Evolutionary conservation across 2,888 invertebrate genomes (phyloP), one percentile per base, ranked within the genome.

Genomic region (Dynastes grantii): DNA sequence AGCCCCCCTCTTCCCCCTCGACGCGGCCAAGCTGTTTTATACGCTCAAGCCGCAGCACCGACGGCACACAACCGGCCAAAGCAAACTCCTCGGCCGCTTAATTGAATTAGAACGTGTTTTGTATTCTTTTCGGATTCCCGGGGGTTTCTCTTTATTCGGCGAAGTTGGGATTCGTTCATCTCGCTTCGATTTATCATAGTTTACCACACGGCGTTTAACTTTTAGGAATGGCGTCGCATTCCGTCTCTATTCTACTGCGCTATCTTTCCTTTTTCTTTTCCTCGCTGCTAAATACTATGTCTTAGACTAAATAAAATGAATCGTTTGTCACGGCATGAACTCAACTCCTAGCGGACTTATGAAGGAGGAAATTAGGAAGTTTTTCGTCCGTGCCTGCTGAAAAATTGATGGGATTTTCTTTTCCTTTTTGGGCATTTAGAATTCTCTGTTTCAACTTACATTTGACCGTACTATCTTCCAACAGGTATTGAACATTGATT

Each of bases 21-120:
- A 64, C 73, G 27, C 40, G 70, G 61, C 76, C 80, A 81, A 76
- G 73, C 79, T 78, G 79, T 75, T 79, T 78, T 79, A 78, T 78
- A 79, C 79, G 79, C 79, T 64, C 55, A 58, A 22, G 45, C 45
- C 55, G 22, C 27, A 58, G 55, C 55, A 16, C 55, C 55, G 16
- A 22, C 32, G 32, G 32, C 32, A 37, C 22, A 58, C 55, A 29
- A 22, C 29, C 27, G 29, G 63, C 29, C 29, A 32, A 63, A 63
- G 67, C 67, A 76, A 78, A 75, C 77, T 73, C 40, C 71, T 67
- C 71, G 77, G 77, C 77, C 61, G 78, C 76, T 80, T 80, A 81
- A 81, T 81, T 81, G 78, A 80, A 81, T 81, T 81, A 78, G 78
- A 80, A 78, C 80, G 45, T 76, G 78, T 78, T 81, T 78, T 79